Conservation (phyloP, 2,888 invertebrate species). For the Thyatira batis region DNA sequence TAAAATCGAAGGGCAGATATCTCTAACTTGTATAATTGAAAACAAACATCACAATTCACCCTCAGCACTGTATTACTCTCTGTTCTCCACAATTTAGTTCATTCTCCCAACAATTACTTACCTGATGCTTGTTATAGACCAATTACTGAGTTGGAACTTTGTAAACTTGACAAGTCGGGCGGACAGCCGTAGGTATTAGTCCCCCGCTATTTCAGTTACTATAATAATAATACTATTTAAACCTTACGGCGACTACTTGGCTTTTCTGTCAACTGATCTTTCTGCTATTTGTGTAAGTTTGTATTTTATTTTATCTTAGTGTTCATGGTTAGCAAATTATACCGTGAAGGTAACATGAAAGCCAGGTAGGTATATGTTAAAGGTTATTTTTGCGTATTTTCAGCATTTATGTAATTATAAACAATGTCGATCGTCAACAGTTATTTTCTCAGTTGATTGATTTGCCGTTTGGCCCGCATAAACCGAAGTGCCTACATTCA, state of each 20-base stretch:
- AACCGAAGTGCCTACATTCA: not conserved
- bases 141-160: slow-evolving; percentile 5
- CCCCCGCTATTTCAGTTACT: not conserved
- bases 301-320: too few relatives aligned
- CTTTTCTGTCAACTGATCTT: not conserved
- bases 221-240: not conserved
- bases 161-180: slow-evolving; percentile 2
- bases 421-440: not conserved
- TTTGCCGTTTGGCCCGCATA: not conserved
- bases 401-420: too few relatives aligned
- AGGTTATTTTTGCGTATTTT: too few relatives aligned
- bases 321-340: too few relatives aligned
- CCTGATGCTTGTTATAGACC: slow-evolving; percentile 1
- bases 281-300: not conserved
- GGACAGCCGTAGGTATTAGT: not conserved
- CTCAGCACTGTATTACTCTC: not conserved
- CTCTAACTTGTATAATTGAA: slow-evolving; percentile 6
- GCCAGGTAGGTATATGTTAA: too few relatives aligned
- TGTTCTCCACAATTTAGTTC: not conserved
- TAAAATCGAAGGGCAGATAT: slow-evolving; percentile 5
- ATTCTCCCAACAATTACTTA: not conserved
- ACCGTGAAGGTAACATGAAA: too few relatives aligned
- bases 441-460: not conserved
- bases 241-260: not conserved
- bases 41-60: not conserved